Conservation (phyloP, 1,140 invertebrate species). For the Apis dorsata region DNA sequence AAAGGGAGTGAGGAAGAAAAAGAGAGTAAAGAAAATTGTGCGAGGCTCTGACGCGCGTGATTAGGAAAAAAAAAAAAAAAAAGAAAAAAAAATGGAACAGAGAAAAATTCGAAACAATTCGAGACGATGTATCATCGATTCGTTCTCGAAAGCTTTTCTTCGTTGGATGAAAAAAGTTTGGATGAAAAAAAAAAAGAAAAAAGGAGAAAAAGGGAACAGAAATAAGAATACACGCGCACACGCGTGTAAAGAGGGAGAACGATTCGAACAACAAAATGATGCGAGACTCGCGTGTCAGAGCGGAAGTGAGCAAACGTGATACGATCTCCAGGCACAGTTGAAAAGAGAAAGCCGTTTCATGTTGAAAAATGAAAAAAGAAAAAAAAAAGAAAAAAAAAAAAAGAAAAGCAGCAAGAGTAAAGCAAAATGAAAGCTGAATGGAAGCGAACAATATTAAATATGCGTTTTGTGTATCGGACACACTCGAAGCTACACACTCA, state of each 20-base stretch:
- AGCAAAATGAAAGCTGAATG: conserved; percentile 40
- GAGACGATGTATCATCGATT: conserved; percentile 1
- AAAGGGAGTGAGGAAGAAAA: neutral
- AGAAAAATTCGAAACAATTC: neutral
- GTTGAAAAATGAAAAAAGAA: conserved; percentile 11
- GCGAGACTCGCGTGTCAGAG: conserved; percentile 26
- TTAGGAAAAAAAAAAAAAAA: neutral
- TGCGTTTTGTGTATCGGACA: conserved; percentile 51
- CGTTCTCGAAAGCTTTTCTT: conserved; percentile 1
- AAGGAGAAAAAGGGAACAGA: neutral
- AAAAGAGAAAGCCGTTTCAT: conserved; percentile 46
- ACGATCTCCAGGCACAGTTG: conserved; percentile 43
- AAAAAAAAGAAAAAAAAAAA: neutral
- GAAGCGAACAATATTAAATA: conserved; percentile 47
- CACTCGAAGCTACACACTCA: conserved; percentile 19
- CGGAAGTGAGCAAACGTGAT: conserved; percentile 14
- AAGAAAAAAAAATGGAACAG: neutral
- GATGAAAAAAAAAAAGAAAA: neutral
- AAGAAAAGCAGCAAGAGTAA: neutral
- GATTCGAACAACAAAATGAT: neutral
- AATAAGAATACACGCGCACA: neutral
- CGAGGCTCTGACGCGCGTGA: conserved; percentile 8
- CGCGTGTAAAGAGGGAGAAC: neutral
- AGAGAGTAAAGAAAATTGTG: conserved; percentile 37
- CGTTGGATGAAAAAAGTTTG: neutral